phyloP scores from a whole-genome alignment of 35 echinoderm and acorn worm genomes.

The Apostichopus japonicus region DNA sequence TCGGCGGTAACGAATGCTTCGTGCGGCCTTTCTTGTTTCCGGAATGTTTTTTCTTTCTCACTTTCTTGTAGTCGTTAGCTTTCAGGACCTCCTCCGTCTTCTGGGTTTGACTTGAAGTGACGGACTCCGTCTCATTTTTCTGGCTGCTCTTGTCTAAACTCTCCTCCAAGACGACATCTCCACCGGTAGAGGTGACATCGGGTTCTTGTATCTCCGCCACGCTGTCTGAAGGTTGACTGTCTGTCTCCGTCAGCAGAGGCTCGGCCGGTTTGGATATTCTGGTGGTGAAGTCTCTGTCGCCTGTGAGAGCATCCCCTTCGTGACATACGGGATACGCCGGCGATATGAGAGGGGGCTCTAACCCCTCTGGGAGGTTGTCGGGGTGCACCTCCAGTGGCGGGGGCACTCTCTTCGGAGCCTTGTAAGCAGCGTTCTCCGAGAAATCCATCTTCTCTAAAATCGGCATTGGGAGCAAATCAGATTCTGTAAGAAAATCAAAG shows the following conservation, averaged over 20 bases:
- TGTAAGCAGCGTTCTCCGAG: not conserved
- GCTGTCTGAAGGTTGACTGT: not conserved
- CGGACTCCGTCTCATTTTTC: not conserved
- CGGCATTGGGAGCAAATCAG: conserved; percentile 60
- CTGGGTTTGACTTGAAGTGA: conserved; percentile 27
- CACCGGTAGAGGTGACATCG: conserved; percentile 57
- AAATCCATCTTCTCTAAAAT: conserved; percentile 72
- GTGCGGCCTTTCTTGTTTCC: not conserved
- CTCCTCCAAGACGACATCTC: not conserved
- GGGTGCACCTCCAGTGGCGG: conserved; percentile 36
- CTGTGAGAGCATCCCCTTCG: not conserved
- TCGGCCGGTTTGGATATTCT: not conserved
- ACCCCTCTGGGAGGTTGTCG: conserved; percentile 17
- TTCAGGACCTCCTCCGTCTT: not conserved
- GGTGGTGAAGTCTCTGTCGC: not conserved
- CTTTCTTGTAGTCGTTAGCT: conserved; percentile 37
- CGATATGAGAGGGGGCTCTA: conserved; percentile 69
- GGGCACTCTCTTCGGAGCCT: conserved; percentile 14
- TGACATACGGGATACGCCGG: conserved; percentile 47
- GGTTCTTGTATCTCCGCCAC: conserved; percentile 49
- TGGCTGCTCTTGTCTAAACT: not conserved
- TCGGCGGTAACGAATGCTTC: not conserved
- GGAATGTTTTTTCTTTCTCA: not conserved
- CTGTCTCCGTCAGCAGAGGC: not conserved
- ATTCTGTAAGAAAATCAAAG: not conserved